Percentiles rank a stretch among this genome's conserved stretches.
These are phyloP conservation scores for Apodemia mormo DNA, from an alignment of 2,888 invertebrate genomes.

Conservation along the genomic window DNA sequence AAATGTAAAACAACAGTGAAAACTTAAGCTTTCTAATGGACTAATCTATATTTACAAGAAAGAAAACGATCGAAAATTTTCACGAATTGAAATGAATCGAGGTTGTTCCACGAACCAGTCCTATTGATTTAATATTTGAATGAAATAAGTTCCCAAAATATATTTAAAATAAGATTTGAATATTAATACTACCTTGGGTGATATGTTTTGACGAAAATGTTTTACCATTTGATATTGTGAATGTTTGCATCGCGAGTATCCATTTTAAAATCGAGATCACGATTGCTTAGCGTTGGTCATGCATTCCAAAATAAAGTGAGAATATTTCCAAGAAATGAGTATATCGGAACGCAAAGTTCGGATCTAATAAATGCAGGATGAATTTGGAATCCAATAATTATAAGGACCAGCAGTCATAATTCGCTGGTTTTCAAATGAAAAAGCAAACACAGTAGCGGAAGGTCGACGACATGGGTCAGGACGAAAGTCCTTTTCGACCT, in stretches of 20 bases:
- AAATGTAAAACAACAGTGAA: background rate
- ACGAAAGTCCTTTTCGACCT: constrained; percentile 48
- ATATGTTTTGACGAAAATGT: constrained; percentile 68
- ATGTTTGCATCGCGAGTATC: constrained; percentile 62
- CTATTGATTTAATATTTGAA: constrained; percentile 25
- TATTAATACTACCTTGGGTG: constrained; percentile 75
- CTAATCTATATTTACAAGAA: background rate
- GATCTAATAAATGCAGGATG: constrained; percentile 38
- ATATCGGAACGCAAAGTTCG: constrained; percentile 50
- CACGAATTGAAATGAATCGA: background rate
- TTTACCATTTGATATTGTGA: constrained; percentile 75
- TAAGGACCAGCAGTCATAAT: constrained; percentile 70
- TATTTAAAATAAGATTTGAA: constrained; percentile 52
- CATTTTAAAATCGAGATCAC: constrained; percentile 58
- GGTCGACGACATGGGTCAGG: constrained; percentile 48
- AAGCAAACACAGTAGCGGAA: constrained; percentile 73
- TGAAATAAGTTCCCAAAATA: constrained; percentile 54
- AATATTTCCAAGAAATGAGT: constrained; percentile 75
- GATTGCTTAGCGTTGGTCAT: constrained; percentile 68
- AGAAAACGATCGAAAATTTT: background rate
- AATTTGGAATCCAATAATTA: constrained; percentile 41
- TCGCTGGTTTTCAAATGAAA: constrained; percentile 66
- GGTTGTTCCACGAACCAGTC: background rate
- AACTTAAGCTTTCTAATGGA: background rate
- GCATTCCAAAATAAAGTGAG: constrained; percentile 66